These are phyloP conservation scores for Anarsia innoxiella DNA, from an alignment of 2,888 invertebrate genomes.

Conservation along the genomic window DNA sequence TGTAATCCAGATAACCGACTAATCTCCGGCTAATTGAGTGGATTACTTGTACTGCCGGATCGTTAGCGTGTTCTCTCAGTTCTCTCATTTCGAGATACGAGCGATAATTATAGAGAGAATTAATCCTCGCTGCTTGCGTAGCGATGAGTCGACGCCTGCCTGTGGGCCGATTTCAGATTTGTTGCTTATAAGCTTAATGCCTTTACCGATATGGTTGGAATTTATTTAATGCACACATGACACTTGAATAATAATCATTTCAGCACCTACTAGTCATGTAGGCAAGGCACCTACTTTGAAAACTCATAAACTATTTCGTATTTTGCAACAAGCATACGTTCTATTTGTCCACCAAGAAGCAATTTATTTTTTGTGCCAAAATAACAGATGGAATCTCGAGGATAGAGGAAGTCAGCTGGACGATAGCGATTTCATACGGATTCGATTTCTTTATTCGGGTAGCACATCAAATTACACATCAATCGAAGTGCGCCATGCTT, in stretches of 20 bases:
- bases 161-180: neutral
- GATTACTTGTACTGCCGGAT: constrained; percentile 35
- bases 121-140: constrained; percentile 9
- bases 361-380: neutral
- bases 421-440: neutral
- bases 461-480: constrained; percentile 16
- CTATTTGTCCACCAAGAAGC: no score
- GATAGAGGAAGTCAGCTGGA: neutral
- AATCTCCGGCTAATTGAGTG: constrained; percentile 49
- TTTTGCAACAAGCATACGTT: no score
- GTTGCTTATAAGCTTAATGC: no score
- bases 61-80: constrained; percentile 21
- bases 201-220: no score
- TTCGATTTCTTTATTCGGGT: no score
- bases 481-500: constrained; percentile 15
- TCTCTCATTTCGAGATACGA: constrained; percentile 8
- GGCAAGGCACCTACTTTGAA: no score
- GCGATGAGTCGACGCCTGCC: neutral
- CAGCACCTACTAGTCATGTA: no score
- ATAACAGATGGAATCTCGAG: neutral
- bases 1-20: constrained; percentile 39
- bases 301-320: no score
- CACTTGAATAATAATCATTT: no score
- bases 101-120: constrained; percentile 11
- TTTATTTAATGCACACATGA: no score